Percentiles rank a stretch among this genome's conserved stretches.
Evolutionary conservation across 2,797 vertebrate species (phyloP).

Genomic region (Sebastes variabilis): DNA sequence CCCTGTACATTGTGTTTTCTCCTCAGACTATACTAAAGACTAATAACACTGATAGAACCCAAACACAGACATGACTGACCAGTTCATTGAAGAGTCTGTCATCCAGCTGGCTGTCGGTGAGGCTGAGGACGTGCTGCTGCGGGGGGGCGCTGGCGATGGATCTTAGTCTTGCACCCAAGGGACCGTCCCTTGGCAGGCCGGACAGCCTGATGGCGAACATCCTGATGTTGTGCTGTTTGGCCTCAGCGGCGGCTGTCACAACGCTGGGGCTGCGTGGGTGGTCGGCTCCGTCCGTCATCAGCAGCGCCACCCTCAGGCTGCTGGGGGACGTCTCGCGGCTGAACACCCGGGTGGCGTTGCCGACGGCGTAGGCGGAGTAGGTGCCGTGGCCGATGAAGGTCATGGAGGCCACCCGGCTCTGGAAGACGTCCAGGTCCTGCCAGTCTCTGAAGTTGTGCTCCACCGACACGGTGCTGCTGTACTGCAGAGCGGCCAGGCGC

Average conservation of each 20-base stretch:
- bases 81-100: conserved; percentile 78
- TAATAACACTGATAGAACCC: neutral
- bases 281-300: conserved; percentile 88
- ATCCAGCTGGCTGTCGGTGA: conserved; percentile 82
- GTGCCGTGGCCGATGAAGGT: conserved; percentile 88
- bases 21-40: neutral
- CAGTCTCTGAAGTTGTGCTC: conserved; percentile 89
- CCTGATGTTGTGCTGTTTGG: conserved; percentile 85
- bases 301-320: conserved; percentile 83
- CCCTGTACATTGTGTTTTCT: neutral
- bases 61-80: conserved; percentile 76
- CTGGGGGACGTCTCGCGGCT: conserved; percentile 76
- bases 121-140: conserved; percentile 78
- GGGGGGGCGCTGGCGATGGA: conserved; percentile 84
- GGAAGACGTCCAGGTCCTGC: conserved; percentile 88
- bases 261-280: conserved; percentile 88
- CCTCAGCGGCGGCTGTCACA: conserved; percentile 77
- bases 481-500: conserved; percentile 86
- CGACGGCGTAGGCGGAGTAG: conserved; percentile 87
- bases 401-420: conserved; percentile 81
- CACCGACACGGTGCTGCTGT: conserved; percentile 87
- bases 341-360: conserved; percentile 87
- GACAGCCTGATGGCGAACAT: conserved; percentile 86
- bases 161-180: conserved; percentile 76
- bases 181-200: conserved; percentile 39